These are phyloP conservation scores for Drosophila borborema DNA, from an alignment of 2,888 invertebrate genomes.

Conservation along the genomic window DNA sequence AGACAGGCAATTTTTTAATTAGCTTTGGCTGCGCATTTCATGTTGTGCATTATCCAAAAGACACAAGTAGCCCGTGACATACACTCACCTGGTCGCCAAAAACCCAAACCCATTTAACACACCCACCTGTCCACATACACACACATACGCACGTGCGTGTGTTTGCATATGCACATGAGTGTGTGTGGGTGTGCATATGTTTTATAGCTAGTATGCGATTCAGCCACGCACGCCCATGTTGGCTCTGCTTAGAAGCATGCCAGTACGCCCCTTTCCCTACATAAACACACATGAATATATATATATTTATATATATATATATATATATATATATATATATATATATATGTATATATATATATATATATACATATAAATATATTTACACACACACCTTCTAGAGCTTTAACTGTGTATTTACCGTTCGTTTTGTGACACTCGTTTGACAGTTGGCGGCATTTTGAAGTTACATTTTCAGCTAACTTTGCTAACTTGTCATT, in stretches of 20 bases:
- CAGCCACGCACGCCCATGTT: conserved; percentile 29
- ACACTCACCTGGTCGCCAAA: conserved; percentile 33
- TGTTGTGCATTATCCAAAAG: conserved; percentile 55
- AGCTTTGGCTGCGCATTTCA: conserved; percentile 48
- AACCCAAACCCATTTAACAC: neutral
- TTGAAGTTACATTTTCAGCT: conserved; percentile 52
- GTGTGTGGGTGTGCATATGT: conserved; percentile 3
- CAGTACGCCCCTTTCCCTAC: neutral
- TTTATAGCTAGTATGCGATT: conserved; percentile 6
- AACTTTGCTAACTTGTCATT: conserved; percentile 47
- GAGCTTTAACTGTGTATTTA: conserved; percentile 28
- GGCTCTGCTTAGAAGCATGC: conserved; percentile 38
- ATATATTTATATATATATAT: neutral
- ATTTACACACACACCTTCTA: neutral
- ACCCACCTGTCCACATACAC: conserved; percentile 1
- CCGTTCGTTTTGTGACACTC: conserved; percentile 32
- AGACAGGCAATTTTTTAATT: conserved; percentile 44
- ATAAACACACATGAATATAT: neutral
- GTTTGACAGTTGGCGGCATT: conserved; percentile 53
- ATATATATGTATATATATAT: neutral
- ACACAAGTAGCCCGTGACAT: conserved; percentile 49
- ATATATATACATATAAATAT: neutral
- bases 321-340: too few species aligned
- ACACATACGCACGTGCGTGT: conserved; percentile 1
- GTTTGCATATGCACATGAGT: conserved; percentile 1